Evolutionary conservation across 1,140 invertebrate species (phyloP).

Genomic region (Harlomillsia oculata): DNA sequence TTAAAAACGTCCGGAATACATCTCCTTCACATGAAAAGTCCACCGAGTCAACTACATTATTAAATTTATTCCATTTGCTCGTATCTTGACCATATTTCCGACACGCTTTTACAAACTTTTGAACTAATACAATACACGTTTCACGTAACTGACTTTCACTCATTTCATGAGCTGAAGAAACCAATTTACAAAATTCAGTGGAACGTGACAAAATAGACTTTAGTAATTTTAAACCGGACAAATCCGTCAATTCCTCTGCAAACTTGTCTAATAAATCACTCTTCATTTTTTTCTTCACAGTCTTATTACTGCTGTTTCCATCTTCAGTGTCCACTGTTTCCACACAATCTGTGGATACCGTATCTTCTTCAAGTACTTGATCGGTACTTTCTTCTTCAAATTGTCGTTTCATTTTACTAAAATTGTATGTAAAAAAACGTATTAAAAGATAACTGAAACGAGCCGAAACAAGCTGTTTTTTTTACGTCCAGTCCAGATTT

Average conservation of each 20-base stretch:
- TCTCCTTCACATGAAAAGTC: slow-evolving; percentile 12
- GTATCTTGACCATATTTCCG: background rate
- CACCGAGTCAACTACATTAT: background rate
- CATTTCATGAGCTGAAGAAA: too few species aligned
- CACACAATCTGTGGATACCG: background rate
- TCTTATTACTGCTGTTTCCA: too few species aligned
- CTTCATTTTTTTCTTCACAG: too few species aligned
- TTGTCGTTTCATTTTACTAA: slow-evolving; percentile 10
- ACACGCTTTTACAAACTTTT: background rate
- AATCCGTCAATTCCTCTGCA: background rate
- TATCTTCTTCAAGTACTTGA: background rate
- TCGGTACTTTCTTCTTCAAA: background rate
- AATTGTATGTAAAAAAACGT: too few species aligned
- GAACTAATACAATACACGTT: too few species aligned
- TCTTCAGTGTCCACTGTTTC: background rate
- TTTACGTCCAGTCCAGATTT: too few species aligned
- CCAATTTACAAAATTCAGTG: background rate
- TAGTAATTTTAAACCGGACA: background rate
- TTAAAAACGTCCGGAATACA: slow-evolving; percentile 11
- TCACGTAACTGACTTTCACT: too few species aligned
- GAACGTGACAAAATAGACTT: background rate
- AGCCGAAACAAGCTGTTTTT: too few species aligned
- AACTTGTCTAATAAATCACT: too few species aligned
- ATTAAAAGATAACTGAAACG: too few species aligned
- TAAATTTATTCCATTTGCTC: background rate